Conservation (phyloP, 2,113 vertebrate genomes). For the Leuciscus idus region DNA sequence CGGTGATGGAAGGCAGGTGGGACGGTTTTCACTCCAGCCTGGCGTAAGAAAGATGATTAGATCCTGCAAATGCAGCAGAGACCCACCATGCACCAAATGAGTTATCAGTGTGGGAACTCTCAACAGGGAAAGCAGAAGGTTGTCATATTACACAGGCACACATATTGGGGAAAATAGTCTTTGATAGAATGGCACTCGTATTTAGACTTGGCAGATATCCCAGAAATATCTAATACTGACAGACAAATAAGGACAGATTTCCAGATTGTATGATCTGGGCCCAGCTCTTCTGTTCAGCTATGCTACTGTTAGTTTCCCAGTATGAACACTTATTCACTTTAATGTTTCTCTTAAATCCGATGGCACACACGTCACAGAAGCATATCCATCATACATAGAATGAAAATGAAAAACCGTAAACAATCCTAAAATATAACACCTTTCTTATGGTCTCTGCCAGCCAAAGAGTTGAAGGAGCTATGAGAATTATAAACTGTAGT, state of each 20-base stretch:
- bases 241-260: constrained; percentile 5
- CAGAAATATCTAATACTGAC: constrained; percentile 6
- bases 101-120: constrained; percentile 77
- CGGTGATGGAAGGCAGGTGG: constrained; percentile 73
- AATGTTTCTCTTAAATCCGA: background rate
- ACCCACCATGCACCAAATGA: constrained; percentile 76
- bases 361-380: background rate
- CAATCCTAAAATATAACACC: constrained; percentile 3
- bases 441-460: background rate
- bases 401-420: constrained; percentile 15
- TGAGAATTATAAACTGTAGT: background rate
- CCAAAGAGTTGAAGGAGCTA: background rate
- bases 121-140: constrained; percentile 63
- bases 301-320: background rate
- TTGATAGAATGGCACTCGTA: background rate
- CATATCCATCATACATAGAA: background rate
- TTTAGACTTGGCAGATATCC: background rate
- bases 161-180: background rate
- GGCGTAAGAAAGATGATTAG: constrained; percentile 80
- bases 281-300: background rate
- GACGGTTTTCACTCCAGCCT: constrained; percentile 42
- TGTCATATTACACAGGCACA: background rate
- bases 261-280: background rate
- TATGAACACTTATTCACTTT: background rate
- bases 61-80: constrained; percentile 85